A percentile compares a stretch with the other conserved stretches of the same genome.
phyloP scores from a whole-genome alignment of 2,113 vertebrate species.

The Salminus brasiliensis region DNA sequence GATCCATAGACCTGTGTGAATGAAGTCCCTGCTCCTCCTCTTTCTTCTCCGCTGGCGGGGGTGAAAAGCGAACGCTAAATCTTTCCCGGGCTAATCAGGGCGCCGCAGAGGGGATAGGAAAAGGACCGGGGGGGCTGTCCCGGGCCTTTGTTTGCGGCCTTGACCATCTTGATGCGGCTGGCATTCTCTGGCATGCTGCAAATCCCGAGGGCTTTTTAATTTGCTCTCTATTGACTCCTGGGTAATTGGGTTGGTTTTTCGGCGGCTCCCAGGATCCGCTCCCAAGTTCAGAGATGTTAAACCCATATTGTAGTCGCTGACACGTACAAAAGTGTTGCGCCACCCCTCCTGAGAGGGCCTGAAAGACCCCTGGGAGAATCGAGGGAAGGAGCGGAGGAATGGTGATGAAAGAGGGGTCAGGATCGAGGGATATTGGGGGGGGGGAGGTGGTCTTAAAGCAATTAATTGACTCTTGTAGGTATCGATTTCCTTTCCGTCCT shows the following conservation, averaged over 20 bases:
- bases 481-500: constrained; percentile 36
- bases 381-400: constrained; percentile 24
- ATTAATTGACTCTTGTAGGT: constrained; percentile 50
- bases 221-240: constrained; percentile 77
- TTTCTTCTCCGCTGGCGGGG: constrained; percentile 57
- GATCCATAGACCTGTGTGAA: constrained; percentile 69
- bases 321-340: constrained; percentile 63
- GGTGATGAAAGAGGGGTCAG: constrained; percentile 10
- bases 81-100: constrained; percentile 70
- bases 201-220: constrained; percentile 77
- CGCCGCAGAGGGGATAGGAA: constrained; percentile 48
- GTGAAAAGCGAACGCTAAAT: constrained; percentile 67
- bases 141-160: constrained; percentile 69
- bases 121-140: constrained; percentile 47
- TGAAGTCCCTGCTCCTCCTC: constrained; percentile 62
- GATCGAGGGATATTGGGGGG: background rate
- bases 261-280: constrained; percentile 71
- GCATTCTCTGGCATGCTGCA: constrained; percentile 66
- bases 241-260: constrained; percentile 76
- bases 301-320: constrained; percentile 68
- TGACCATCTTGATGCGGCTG: constrained; percentile 69
- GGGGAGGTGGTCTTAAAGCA: constrained; percentile 1
- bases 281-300: constrained; percentile 71
- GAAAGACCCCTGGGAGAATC: constrained; percentile 52
- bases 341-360: constrained; percentile 27